A percentile compares a stretch with the other conserved stretches of the same genome.
These are phyloP conservation scores for Mohoua ochrocephala DNA, from an alignment of 2,113 vertebrate genomes.

Conservation along the genomic window DNA sequence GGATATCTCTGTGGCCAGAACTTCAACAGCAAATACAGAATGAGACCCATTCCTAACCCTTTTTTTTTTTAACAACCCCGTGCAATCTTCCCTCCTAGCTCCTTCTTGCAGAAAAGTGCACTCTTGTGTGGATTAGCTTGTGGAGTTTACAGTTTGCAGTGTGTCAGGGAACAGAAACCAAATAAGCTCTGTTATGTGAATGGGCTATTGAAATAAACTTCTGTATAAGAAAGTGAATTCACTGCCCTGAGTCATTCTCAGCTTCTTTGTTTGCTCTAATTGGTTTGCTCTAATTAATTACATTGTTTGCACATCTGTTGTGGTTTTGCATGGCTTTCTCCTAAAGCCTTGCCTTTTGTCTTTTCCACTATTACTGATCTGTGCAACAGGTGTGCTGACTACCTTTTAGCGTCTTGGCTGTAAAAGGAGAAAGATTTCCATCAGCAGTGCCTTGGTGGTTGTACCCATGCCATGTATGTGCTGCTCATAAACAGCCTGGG, in stretches of 20 bases:
- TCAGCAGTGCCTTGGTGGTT: neutral
- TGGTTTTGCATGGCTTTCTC: neutral
- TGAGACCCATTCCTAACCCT: constrained; percentile 66
- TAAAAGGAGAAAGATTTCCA: neutral
- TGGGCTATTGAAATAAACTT: neutral
- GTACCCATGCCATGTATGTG: neutral
- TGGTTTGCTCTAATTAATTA: neutral
- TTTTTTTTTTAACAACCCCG: constrained; percentile 55
- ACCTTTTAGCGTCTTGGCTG: neutral
- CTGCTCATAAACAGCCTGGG: neutral
- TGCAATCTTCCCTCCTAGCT: constrained; percentile 74
- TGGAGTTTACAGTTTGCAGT: neutral
- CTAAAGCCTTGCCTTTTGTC: neutral
- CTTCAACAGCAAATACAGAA: constrained; percentile 45
- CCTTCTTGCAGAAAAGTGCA: constrained; percentile 73
- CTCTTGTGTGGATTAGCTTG: constrained; percentile 74
- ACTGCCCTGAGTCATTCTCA: neutral
- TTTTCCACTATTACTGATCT: neutral
- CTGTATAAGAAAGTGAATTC: neutral
- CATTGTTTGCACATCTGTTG: neutral
- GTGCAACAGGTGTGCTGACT: neutral
- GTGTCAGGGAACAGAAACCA: neutral
- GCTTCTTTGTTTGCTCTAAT: neutral
- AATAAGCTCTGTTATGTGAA: neutral
- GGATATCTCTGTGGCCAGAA: neutral